phyloP scores from a whole-genome alignment of 2,888 invertebrate genomes.

The Mythimna albipuncta region DNA sequence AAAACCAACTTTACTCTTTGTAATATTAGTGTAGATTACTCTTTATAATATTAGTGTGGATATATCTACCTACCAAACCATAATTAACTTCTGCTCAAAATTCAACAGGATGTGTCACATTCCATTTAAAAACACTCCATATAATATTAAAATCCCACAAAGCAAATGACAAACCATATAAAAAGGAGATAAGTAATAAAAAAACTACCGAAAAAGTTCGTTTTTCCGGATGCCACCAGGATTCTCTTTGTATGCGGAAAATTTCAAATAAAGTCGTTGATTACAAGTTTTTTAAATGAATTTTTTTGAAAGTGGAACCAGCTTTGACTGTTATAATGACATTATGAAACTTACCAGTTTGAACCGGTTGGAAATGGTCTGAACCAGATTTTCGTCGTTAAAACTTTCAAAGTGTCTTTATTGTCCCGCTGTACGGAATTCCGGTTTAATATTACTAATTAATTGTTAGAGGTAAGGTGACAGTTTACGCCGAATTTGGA shows the following conservation, averaged over 20 bases:
- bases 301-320: constrained; percentile 26
- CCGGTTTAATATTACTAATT: constrained; percentile 41
- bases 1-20: no score
- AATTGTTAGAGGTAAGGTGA: constrained; percentile 26
- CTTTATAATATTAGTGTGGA: no score
- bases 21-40: no score
- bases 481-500: constrained; percentile 11
- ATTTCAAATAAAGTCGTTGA: constrained; percentile 40
- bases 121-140: background rate
- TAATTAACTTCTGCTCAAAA: background rate
- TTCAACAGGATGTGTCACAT: background rate
- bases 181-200: background rate
- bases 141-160: background rate
- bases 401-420: constrained; percentile 45
- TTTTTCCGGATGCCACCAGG: constrained; percentile 9
- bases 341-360: constrained; percentile 44
- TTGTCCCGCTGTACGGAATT: constrained; percentile 4
- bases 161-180: constrained; percentile 9
- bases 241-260: constrained; percentile 47
- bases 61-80: background rate
- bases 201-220: constrained; percentile 2
- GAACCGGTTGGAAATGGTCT: constrained; percentile 26
- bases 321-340: constrained; percentile 47
- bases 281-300: constrained; percentile 33
- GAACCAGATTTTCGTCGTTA: constrained; percentile 59